Conservation (phyloP, 2,888 invertebrate species). For the Marronus borbonicus region DNA sequence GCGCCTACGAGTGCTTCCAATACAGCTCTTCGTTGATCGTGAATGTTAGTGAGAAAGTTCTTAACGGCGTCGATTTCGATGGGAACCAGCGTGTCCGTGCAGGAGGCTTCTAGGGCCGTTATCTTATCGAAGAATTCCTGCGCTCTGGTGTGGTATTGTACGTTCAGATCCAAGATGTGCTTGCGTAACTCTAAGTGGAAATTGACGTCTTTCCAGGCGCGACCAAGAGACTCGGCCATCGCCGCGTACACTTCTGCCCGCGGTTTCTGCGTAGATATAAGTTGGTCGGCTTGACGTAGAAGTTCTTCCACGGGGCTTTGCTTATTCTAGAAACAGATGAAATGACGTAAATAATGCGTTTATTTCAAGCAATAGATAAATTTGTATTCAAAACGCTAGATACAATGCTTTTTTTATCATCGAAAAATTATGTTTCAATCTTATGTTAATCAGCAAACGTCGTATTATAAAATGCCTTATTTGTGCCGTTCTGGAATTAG, state of each 20-base stretch:
- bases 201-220: constrained; percentile 89
- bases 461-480: too few relatives aligned
- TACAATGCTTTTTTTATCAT: too few relatives aligned
- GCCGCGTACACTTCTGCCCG: constrained; percentile 87
- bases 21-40: constrained; percentile 81
- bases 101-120: constrained; percentile 79
- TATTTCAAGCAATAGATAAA: too few relatives aligned
- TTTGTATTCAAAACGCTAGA: too few relatives aligned
- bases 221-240: constrained; percentile 86
- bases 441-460: too few relatives aligned
- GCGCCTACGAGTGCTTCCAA: constrained; percentile 86
- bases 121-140: constrained; percentile 80
- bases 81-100: constrained; percentile 79
- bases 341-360: too few relatives aligned
- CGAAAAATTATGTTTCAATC: too few relatives aligned
- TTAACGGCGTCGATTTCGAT: constrained; percentile 82
- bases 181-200: constrained; percentile 83
- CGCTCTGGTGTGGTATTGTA: constrained; percentile 83
- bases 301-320: constrained; percentile 92
- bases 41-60: constrained; percentile 79
- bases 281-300: constrained; percentile 87
- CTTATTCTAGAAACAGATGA: constrained; percentile 77
- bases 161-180: constrained; percentile 83
- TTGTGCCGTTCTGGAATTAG: too few relatives aligned
- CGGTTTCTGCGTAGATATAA: constrained; percentile 84